Evolutionary conservation across 2,888 invertebrate genomes (phyloP).

Genomic region (Cantharis lateralis): DNA sequence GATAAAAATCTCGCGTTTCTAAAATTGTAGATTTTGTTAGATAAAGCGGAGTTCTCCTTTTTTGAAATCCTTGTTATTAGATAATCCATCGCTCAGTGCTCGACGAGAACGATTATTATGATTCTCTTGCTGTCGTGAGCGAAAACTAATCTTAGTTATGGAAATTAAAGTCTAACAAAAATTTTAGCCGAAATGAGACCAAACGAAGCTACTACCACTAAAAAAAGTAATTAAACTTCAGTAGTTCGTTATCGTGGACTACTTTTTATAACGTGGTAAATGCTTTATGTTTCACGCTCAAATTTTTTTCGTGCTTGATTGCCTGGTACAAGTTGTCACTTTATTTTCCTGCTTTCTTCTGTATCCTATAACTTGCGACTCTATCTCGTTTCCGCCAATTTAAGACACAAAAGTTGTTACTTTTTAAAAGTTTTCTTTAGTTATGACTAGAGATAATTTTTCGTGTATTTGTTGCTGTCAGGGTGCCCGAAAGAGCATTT

Average conservation of each 20-base stretch:
- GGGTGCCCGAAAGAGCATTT: constrained; percentile 42
- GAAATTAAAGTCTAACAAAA: constrained; percentile 21
- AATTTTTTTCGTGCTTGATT: constrained; percentile 38
- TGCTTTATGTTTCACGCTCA: constrained; percentile 50
- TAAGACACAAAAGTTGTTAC: constrained; percentile 48
- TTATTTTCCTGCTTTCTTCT: constrained; percentile 50
- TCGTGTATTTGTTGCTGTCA: constrained; percentile 43
- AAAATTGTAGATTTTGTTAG: constrained; percentile 27
- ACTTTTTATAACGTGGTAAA: constrained; percentile 44
- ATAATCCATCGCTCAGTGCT: constrained; percentile 24
- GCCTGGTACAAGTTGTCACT: constrained; percentile 54
- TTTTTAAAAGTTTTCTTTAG: constrained; percentile 43
- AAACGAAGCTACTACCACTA: constrained; percentile 14
- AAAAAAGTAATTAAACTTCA: constrained; percentile 33
- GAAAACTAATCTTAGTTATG: constrained; percentile 22
- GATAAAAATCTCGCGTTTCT: constrained; percentile 32
- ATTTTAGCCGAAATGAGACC: constrained; percentile 11
- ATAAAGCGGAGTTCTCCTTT: constrained; percentile 20
- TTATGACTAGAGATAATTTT: constrained; percentile 48
- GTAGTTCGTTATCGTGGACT: constrained; percentile 34
- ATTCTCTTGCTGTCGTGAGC: constrained; percentile 22
- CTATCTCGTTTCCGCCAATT: constrained; percentile 49
- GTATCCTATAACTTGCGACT: constrained; percentile 36
- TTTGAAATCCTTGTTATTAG: constrained; percentile 16
- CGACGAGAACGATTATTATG: constrained; percentile 24